Base-by-base conservation (phyloP, 2,888 invertebrate species). In the Helleia helle region DNA sequence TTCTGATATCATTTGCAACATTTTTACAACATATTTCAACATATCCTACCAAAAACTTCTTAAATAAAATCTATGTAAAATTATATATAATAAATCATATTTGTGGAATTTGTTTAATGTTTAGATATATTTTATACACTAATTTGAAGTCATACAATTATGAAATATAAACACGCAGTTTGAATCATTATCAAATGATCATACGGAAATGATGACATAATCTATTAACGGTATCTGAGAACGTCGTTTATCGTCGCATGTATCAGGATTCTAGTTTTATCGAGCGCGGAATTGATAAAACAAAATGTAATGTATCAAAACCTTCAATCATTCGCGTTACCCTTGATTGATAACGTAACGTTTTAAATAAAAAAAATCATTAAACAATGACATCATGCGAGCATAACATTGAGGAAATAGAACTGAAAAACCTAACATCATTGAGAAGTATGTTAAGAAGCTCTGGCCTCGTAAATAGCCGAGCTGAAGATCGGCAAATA, bases 401-500 rank as follows among this genome's bases (percentile, higher is more conserved):
- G 7, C 34, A 12, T 12, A 12, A 11, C 34, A 11, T 34, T 34
- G 17, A 34, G 34, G 34, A 34, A 34, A 34, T 18, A 34, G 9
- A 34, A 22, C 34, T 34, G 18, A 34, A 34, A 34, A 18, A 34
- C 34, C 34, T n/a, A 37, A 37, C 26, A 37, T 26, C 26, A 14
- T 37, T 26, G 37, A 37, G 14, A 37, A 37, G 39, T 36, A 38
- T 42, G 41, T 37, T 41, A 66, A 65, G 64, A 66, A 65, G 64
- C 66, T 65, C 62, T 61, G 72, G 68, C 75, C 72, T 77, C 70
- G 74, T 54, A 58, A 62, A 61, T 64, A 69, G 70, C 64, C 64
- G 70, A 68, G 63, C 72, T 67, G 69, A 65, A 64, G 68, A 71
- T 73, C 69, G 67, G 63, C 70, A 65, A 65, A 68, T 68, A n/a